Evolutionary conservation across 2,113 vertebrate genomes (phyloP).

Genomic region (Raja brachyura): DNA sequence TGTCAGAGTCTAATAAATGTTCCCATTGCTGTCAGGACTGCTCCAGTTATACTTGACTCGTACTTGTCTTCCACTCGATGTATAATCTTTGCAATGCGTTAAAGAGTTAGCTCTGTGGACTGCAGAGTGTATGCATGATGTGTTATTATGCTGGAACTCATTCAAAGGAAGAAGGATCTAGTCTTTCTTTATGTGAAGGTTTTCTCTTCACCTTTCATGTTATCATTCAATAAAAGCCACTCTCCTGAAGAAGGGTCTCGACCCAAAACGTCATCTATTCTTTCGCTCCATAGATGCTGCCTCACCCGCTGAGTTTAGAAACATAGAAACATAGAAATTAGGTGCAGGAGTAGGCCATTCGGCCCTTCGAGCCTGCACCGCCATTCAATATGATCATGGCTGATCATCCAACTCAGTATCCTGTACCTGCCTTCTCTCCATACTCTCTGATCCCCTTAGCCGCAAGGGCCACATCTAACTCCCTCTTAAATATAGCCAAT

Average conservation of each 20-base stretch:
- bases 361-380: too few relatives aligned
- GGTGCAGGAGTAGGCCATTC: too few relatives aligned
- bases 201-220: neutral
- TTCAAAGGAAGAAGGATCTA: neutral
- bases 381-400: too few relatives aligned
- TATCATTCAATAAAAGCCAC: neutral
- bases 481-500: too few relatives aligned
- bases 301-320: too few relatives aligned
- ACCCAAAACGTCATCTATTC: too few relatives aligned
- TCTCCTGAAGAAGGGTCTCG: neutral
- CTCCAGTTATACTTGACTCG: neutral
- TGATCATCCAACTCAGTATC: too few relatives aligned
- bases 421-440: too few relatives aligned
- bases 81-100: neutral
- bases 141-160: neutral
- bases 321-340: too few relatives aligned
- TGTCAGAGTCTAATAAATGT: constrained; percentile 27
- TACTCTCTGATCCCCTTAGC: too few relatives aligned
- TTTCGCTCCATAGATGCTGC: too few relatives aligned
- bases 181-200: neutral
- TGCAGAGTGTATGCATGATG: neutral
- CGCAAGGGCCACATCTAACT: too few relatives aligned
- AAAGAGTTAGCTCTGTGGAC: neutral
- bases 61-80: neutral
- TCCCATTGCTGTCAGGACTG: neutral